These are phyloP conservation scores for Casuarius casuarius DNA, from an alignment of 2,113 vertebrate species.

Conservation along the genomic window DNA sequence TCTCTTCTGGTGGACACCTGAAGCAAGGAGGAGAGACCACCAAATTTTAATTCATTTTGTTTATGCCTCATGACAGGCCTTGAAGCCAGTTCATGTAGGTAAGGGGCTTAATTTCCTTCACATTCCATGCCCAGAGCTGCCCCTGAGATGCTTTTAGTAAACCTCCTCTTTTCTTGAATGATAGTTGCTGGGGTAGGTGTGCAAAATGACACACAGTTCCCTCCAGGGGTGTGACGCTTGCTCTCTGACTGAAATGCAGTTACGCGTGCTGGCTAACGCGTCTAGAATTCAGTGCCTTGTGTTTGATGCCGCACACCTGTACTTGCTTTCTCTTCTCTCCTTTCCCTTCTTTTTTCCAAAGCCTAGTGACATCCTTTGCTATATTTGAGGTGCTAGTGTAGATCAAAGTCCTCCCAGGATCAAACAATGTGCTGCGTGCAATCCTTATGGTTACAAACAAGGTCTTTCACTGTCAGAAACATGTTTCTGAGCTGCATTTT, in stretches of 20 bases:
- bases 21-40: neutral
- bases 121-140: neutral
- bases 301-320: neutral
- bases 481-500: constrained; percentile 10
- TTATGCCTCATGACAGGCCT: neutral
- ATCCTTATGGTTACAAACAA: constrained; percentile 63
- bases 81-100: neutral
- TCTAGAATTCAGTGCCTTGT: neutral
- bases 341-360: neutral
- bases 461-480: constrained; percentile 59
- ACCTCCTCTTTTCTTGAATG: neutral
- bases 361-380: constrained; percentile 47
- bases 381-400: constrained; percentile 28
- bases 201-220: neutral
- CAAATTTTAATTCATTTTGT: neutral
- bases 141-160: neutral
- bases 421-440: constrained; percentile 10
- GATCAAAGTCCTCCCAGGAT: constrained; percentile 70
- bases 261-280: neutral
- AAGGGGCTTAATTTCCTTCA: neutral
- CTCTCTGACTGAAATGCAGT: neutral
- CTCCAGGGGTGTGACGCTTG: fast-evolving
- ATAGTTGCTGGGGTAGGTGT: neutral
- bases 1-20: neutral
- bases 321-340: neutral